Evolutionary conservation across 2,797 vertebrate genomes (phyloP).

Genomic region (Apogon talboti): DNA sequence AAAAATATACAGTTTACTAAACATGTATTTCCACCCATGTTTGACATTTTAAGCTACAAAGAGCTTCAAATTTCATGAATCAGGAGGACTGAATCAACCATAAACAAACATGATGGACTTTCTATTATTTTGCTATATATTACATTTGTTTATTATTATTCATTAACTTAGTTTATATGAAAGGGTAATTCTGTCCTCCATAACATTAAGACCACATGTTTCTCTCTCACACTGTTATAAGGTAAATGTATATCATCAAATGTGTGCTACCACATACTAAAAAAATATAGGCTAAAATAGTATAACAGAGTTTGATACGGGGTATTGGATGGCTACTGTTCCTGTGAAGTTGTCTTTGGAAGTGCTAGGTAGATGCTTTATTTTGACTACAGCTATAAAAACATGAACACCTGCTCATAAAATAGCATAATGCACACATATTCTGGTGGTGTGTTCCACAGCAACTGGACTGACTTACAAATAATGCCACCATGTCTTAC

Average conservation of each 20-base stretch:
- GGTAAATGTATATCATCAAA: not conserved
- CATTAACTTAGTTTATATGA: not conserved
- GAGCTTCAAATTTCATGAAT: not conserved
- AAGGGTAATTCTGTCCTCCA: not conserved
- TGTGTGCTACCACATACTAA: constrained; percentile 3
- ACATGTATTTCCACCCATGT: constrained; percentile 6
- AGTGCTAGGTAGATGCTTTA: constrained; percentile 5
- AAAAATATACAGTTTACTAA: constrained; percentile 39
- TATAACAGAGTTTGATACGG: not conserved
- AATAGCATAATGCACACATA: not conserved
- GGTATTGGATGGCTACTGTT: not conserved
- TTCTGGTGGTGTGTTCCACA: no score
- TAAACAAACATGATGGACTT: constrained; percentile 11
- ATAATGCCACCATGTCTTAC: no score
- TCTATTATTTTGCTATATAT: constrained; percentile 5
- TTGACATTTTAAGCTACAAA: constrained; percentile 18
- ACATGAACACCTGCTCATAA: not conserved
- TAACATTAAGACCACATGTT: not conserved
- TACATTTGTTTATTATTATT: constrained; percentile 7
- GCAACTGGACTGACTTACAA: no score
- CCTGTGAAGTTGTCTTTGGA: constrained; percentile 1
- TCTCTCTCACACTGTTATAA: not conserved
- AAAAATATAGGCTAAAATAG: not conserved
- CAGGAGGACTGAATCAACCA: constrained; percentile 14
- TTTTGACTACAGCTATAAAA: constrained; percentile 28